Conservation (phyloP, 1,140 invertebrate species). For the Venturia canescens region DNA sequence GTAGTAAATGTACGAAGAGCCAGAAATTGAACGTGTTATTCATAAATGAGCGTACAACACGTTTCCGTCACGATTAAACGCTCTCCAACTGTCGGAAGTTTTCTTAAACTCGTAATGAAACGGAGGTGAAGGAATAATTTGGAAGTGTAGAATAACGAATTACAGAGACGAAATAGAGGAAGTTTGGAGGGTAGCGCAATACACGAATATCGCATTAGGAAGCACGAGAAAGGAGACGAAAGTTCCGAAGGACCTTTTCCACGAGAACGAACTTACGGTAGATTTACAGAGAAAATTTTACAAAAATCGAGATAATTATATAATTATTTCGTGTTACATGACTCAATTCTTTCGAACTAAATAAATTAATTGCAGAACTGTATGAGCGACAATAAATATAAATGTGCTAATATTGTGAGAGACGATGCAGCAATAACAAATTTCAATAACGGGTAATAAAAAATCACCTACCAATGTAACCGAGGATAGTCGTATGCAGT, state of each 20-base stretch:
- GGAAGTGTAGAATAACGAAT: slow-evolving; percentile 17
- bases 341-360: no score
- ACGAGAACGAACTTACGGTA: neutral
- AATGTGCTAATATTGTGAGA: no score
- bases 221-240: neutral
- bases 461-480: no score
- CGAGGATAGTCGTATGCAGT: no score
- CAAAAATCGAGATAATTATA: neutral
- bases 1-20: neutral
- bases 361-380: no score
- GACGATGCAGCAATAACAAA: no score
- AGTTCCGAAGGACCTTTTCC: neutral
- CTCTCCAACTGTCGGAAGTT: slow-evolving; percentile 15
- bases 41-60: neutral
- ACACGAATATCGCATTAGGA: slow-evolving; percentile 26
- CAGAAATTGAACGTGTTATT: neutral
- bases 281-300: neutral
- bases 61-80: neutral
- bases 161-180: neutral
- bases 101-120: neutral
- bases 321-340: neutral
- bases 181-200: neutral
- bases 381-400: no score
- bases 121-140: slow-evolving; percentile 15
- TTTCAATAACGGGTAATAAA: no score